Evolutionary conservation across 1,140 invertebrate species (phyloP).

Genomic region (Agraylea sexmaculata): DNA sequence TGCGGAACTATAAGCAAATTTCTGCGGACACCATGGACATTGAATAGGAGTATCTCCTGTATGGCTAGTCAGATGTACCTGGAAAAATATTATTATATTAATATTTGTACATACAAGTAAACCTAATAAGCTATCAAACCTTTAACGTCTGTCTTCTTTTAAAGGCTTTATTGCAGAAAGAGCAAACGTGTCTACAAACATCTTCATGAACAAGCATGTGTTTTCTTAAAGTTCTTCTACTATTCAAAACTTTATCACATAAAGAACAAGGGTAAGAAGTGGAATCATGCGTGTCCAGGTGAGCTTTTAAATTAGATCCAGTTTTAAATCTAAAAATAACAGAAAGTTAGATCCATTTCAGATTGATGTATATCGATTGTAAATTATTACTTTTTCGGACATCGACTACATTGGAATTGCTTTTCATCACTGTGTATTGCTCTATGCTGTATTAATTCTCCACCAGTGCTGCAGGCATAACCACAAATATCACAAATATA

Average conservation of each 20-base stretch:
- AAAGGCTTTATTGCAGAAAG: constrained; percentile 38
- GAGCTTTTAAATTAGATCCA: constrained; percentile 37
- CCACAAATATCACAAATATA: constrained; percentile 49
- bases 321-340: constrained; percentile 33
- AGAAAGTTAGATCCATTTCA: constrained; percentile 3
- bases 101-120: constrained; percentile 3
- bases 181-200: constrained; percentile 34
- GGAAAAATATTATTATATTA: constrained; percentile 4
- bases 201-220: constrained; percentile 38
- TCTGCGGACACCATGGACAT: constrained; percentile 39
- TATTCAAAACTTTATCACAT: constrained; percentile 36
- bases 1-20: constrained; percentile 38
- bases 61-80: constrained; percentile 39
- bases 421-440: constrained; percentile 41
- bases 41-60: constrained; percentile 39
- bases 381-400: constrained; percentile 31
- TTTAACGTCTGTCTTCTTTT: constrained; percentile 38
- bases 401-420: constrained; percentile 33
- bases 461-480: constrained; percentile 38
- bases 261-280: constrained; percentile 37
- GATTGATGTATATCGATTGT: not conserved
- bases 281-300: constrained; percentile 36
- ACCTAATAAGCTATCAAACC: constrained; percentile 21
- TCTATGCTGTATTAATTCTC: constrained; percentile 36
- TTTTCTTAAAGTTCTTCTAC: constrained; percentile 34